Evolutionary conservation across 1,140 invertebrate species (phyloP), one percentile per base, ranked within the genome.

Genomic region (Carcinoscorpius rotundicauda): DNA sequence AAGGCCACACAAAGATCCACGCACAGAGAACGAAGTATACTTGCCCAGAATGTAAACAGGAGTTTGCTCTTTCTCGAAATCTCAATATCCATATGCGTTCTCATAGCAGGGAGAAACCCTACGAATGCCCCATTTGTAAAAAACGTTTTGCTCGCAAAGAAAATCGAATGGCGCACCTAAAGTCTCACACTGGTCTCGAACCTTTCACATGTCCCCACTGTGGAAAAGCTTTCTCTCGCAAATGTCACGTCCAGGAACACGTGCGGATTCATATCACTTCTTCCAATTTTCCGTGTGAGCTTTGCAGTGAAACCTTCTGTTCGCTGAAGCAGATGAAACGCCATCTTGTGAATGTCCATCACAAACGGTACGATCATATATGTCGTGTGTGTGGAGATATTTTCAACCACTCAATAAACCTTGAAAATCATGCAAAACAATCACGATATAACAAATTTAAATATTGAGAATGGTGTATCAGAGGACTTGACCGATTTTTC

Each of bases 1-100:
- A 78, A 63, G 70, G 72, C 10, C 78, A 79, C 66, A 68, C 76
- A 59, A 71, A 71, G 11, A 72, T 74, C 5, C 77, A 78, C 63
- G 74, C 71, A 64, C 73, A 73, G 70, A 75, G 75, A 60, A 57
- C 67, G 2, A 63, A 63, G 9, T 68, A 61, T 51, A 68, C 55
- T 0, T 73, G 72, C 57, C 64, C 68, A 6, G 63, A 67, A 53
- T 72, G 72, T 51, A 63, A 63, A 10, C 70, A 73, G 60, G 66
- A 69, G n/a, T 72, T 73, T 61, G 62, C 68, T 0, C 49, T 68
- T n/a, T 59, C 66, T 4, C 62, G 68, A 48, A 71, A 72, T 56
- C 67, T 73, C 8, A 63, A 62, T 6, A 71, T 71, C 9, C 72
- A 73, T 67, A 70, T 73, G 71, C 62, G 70, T 11, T 60, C 60